Evolutionary conservation across 2,797 vertebrate genomes (phyloP), one percentile per base, ranked within the genome.

Genomic region (Danio jaintianensis): DNA sequence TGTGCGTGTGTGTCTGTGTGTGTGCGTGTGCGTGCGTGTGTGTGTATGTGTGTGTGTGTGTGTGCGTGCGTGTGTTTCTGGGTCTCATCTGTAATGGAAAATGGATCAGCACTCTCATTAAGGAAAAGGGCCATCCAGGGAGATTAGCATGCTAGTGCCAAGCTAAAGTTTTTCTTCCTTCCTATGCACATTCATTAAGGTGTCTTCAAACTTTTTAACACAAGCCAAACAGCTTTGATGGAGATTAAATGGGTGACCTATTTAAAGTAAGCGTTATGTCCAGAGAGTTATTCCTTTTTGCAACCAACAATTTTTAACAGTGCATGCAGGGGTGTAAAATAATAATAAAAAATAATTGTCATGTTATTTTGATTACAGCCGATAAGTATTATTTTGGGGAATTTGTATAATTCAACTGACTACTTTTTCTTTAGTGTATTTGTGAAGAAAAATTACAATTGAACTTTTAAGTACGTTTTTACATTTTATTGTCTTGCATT

Each of bases 181-280:
- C 56, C 58, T 47, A 11, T 52, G 38, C 59, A 77, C 69, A 70
- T 64, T 71, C 52, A 72, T 79, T 77, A 42, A 71, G 53, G 63
- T 75, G 45, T 48, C 75, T 74, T 53, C 63, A 58, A 81, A 81
- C 56, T 62, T 50, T 62, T 13, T 10, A n/a, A 52, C 45, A 75
- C 20, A 80, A 78, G 63, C 78, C 48, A 78, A 82, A 78, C 68
- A 79, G 53, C 66, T 53, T 77, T 63, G 55, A 80, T 73, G 53
- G 47, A 55, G 38, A 53, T 47, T 64, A 86, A 83, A 76, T 82
- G 79, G 76, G 84, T 80, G 76, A 83, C 82, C 79, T 55, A 72
- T 43, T 83, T 85, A 59, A 50, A 53, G 18, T 56, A 42, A 48
- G 22, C 55, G 18, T 56, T 67, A 50, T 0, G 10, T 61, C 56